These are phyloP conservation scores for Alcedo atthis DNA, from an alignment of 2,797 vertebrate genomes.

Conservation along the genomic window DNA sequence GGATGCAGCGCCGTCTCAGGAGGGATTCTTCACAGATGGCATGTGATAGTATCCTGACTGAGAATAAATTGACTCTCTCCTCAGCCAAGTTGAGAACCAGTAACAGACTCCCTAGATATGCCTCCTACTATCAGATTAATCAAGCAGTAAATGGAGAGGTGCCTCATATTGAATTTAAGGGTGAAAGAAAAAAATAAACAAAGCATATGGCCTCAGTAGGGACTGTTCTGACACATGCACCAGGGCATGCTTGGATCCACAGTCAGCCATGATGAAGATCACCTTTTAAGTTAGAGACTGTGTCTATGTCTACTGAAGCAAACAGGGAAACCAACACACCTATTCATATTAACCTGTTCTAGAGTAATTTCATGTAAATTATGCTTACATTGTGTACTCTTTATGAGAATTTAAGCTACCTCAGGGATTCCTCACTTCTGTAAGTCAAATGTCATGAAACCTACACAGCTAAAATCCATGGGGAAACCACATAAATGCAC, in stretches of 20 bases:
- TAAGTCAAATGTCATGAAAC: neutral
- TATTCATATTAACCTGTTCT: neutral
- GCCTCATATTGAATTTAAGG: neutral
- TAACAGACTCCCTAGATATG: neutral
- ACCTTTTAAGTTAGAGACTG: neutral
- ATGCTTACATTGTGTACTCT: neutral
- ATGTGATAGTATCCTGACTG: neutral
- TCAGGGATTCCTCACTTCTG: neutral
- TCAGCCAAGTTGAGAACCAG: neutral
- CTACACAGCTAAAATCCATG: neutral
- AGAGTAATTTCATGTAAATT: neutral
- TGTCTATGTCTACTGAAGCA: neutral
- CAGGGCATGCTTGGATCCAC: fast-evolving
- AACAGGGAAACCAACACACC: neutral
- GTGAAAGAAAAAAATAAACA: neutral
- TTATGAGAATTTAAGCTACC: neutral
- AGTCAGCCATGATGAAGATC: neutral
- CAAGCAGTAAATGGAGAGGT: neutral
- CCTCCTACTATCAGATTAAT: neutral
- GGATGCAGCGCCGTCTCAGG: fast-evolving
- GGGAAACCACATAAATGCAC: neutral
- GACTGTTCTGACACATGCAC: neutral
- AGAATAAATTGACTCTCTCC: neutral
- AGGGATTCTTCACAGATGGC: neutral
- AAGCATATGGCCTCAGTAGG: neutral